Evolutionary conservation across 2,888 invertebrate species (phyloP).

Genomic region (Eupithecia pulchellata): DNA sequence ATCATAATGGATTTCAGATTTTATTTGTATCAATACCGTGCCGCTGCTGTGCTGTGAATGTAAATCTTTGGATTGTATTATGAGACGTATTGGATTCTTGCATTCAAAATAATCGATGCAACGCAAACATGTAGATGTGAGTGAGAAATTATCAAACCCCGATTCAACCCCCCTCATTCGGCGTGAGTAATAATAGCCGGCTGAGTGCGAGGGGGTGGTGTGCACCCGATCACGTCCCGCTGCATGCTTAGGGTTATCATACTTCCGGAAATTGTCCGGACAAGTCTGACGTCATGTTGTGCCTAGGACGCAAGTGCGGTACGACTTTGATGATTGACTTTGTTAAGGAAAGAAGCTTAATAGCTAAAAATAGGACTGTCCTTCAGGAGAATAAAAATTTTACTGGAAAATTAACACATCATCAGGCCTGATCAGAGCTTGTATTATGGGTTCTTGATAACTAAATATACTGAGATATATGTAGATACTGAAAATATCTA

Average conservation of each 20-base stretch:
- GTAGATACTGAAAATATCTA: no score
- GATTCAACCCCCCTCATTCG: slow-evolving; percentile 68
- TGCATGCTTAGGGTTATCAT: slow-evolving; percentile 46
- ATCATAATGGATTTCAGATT: not conserved
- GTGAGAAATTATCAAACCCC: slow-evolving; percentile 79
- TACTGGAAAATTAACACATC: not conserved
- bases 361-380: not conserved
- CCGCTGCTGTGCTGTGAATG: slow-evolving; percentile 1
- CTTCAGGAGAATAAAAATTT: not conserved
- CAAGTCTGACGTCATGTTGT: slow-evolving; percentile 3
- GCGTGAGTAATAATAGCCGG: slow-evolving; percentile 73
- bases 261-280: slow-evolving; percentile 10
- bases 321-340: not conserved
- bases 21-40: slow-evolving; percentile 18
- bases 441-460: not conserved
- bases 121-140: slow-evolving; percentile 80
- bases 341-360: not conserved
- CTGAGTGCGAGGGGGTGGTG: slow-evolving; percentile 54
- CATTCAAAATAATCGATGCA: slow-evolving; percentile 71
- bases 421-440: not conserved
- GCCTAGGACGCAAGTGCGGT: not conserved
- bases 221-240: slow-evolving; percentile 66
- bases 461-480: no score
- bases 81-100: slow-evolving; percentile 11
- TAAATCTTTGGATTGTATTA: slow-evolving; percentile 6